phyloP scores from a whole-genome alignment of 1,140 invertebrate species.

The Whitmania pigra region DNA sequence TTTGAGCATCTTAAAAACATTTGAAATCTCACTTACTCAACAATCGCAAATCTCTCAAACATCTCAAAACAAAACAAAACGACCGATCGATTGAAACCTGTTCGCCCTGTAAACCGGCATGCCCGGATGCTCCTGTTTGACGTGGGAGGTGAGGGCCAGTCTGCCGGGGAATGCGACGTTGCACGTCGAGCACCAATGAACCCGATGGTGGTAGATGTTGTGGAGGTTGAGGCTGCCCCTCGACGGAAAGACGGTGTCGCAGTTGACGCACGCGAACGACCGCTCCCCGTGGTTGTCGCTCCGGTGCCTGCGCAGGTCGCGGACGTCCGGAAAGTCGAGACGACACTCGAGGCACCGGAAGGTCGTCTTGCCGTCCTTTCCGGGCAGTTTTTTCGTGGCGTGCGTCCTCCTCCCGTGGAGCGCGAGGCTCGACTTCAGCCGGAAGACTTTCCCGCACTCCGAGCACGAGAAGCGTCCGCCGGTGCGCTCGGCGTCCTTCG shows the following conservation, averaged over 20 bases:
- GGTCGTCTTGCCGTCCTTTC: background rate
- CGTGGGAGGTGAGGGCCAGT: slow-evolving; percentile 4
- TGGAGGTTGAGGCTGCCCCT: slow-evolving; percentile 5
- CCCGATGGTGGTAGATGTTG: slow-evolving; percentile 9
- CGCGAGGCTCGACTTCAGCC: no score
- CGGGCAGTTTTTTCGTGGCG: background rate
- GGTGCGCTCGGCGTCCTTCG: no score
- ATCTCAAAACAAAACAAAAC: no score
- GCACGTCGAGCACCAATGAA: background rate
- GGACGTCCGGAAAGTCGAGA: background rate
- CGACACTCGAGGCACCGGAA: background rate
- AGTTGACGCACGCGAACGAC: slow-evolving; percentile 8
- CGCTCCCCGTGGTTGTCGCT: slow-evolving; percentile 3
- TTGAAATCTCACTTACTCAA: no score
- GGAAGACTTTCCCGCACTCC: no score
- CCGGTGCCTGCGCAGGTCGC: background rate
- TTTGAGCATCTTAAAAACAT: no score
- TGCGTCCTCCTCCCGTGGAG: no score
- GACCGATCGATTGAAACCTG: background rate
- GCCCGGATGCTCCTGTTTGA: slow-evolving; percentile 4
- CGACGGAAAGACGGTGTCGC: background rate
- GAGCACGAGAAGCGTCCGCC: no score
- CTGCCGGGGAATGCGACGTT: background rate
- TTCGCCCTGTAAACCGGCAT: slow-evolving; percentile 15
- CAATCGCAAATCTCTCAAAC: no score